phyloP scores from a whole-genome alignment of 2,113 vertebrate species.

The Calyptomena viridis region DNA sequence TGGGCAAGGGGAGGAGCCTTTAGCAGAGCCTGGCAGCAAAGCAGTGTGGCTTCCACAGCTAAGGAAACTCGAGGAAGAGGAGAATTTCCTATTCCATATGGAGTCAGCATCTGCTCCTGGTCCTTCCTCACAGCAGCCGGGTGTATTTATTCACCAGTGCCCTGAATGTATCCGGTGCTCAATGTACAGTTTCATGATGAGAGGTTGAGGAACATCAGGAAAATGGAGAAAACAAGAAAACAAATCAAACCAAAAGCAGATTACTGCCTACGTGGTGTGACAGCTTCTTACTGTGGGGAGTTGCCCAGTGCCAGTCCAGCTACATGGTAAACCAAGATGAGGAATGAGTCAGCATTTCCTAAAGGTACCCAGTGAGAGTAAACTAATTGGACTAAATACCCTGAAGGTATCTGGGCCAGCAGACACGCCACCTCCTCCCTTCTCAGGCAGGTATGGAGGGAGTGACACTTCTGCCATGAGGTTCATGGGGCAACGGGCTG shows the following conservation, averaged over 20 bases:
- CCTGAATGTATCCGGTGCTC: neutral
- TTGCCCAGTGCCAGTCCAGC: neutral
- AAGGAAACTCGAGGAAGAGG: neutral
- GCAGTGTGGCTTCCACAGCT: neutral
- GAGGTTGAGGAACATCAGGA: neutral
- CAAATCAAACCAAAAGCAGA: neutral
- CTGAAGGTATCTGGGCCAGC: neutral
- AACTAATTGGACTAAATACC: neutral
- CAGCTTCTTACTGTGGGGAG: neutral
- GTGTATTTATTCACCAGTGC: neutral
- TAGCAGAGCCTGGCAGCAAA: neutral
- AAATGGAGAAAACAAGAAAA: neutral
- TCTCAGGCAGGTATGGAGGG: neutral
- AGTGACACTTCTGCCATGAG: neutral
- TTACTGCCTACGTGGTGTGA: rapidly evolving
- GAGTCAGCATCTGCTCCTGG: neutral
- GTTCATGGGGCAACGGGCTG: rapidly evolving
- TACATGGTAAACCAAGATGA: rapidly evolving
- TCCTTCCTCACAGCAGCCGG: neutral
- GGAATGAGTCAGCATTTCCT: neutral
- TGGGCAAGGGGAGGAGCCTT: neutral
- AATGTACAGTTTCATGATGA: rapidly evolving
- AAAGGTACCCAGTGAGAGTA: neutral
- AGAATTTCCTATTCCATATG: too few relatives aligned
- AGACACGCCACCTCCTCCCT: neutral